Conservation (phyloP, 1,140 invertebrate species). For the Drosophila biarmipes region DNA sequence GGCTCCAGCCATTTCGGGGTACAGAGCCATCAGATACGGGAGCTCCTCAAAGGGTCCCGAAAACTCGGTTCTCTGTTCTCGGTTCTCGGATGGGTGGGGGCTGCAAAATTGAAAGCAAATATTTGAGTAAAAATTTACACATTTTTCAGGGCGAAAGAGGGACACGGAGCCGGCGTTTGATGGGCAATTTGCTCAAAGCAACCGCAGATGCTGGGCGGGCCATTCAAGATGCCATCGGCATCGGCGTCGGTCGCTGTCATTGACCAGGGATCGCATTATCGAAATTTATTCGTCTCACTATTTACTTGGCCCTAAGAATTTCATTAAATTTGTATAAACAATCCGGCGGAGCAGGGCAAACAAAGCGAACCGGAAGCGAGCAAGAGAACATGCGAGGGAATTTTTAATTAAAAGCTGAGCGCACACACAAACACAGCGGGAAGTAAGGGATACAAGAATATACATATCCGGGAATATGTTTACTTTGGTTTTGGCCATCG, state of each 20-base stretch:
- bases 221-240: conserved; percentile 30
- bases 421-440: conserved; percentile 13
- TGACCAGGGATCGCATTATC: conserved; percentile 22
- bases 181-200: conserved; percentile 60
- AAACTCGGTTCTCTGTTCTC: neutral
- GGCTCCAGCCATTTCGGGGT: conserved; percentile 36
- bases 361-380: conserved; percentile 26
- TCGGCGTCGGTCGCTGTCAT: conserved; percentile 12
- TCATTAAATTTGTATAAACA: conserved; percentile 60
- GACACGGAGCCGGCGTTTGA: conserved; percentile 45
- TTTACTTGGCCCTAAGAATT: conserved; percentile 54
- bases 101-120: conserved; percentile 79
- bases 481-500: conserved; percentile 43
- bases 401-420: conserved; percentile 71
- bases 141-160: conserved; percentile 50
- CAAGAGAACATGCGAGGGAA: conserved; percentile 36
- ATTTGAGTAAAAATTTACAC: conserved; percentile 78
- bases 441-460: conserved; percentile 11
- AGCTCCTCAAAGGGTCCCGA: conserved; percentile 42
- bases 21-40: neutral
- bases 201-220: conserved; percentile 51
- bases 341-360: conserved; percentile 24
- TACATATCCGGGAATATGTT: conserved; percentile 16
- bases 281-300: conserved; percentile 44
- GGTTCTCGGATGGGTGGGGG: neutral